Percentiles rank a stretch among this genome's conserved stretches.
These are phyloP conservation scores for Otus sunia DNA, from an alignment of 2,113 vertebrate species.

Conservation along the genomic window DNA sequence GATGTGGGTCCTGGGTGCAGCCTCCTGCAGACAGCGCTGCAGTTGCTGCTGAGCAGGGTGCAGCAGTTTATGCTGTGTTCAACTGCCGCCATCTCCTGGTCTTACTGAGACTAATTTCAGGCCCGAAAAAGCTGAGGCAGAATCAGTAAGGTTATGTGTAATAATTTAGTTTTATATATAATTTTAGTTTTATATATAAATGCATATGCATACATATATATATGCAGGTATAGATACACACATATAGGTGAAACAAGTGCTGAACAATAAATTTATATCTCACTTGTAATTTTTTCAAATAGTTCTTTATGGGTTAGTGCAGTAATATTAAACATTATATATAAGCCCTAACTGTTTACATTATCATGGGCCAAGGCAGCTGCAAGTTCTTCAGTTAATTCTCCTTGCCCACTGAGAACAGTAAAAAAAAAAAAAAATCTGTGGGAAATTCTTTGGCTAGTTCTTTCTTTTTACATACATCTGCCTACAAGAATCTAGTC, in stretches of 20 bases:
- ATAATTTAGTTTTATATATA: neutral
- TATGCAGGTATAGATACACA: accelerated
- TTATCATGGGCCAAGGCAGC: neutral
- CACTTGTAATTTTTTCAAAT: neutral
- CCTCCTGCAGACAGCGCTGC: neutral
- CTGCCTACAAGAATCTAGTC: neutral
- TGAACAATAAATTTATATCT: neutral
- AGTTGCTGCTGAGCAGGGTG: accelerated
- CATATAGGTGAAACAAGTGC: neutral
- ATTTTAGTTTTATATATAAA: neutral
- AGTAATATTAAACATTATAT: neutral
- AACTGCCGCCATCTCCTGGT: constrained; percentile 53
- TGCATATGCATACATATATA: accelerated
- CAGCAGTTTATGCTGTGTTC: accelerated
- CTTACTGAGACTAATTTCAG: accelerated
- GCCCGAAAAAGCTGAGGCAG: neutral
- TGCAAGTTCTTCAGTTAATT: neutral
- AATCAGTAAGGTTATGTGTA: too few relatives aligned
- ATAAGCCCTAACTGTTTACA: neutral
- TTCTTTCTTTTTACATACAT: neutral
- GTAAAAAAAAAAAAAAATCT: neutral
- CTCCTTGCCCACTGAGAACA: neutral
- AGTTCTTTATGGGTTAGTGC: too few relatives aligned
- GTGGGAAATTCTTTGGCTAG: neutral
- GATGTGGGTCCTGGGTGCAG: neutral